phyloP scores from a whole-genome alignment of 2,797 vertebrate genomes.

The Anabacerthia variegaticeps region DNA sequence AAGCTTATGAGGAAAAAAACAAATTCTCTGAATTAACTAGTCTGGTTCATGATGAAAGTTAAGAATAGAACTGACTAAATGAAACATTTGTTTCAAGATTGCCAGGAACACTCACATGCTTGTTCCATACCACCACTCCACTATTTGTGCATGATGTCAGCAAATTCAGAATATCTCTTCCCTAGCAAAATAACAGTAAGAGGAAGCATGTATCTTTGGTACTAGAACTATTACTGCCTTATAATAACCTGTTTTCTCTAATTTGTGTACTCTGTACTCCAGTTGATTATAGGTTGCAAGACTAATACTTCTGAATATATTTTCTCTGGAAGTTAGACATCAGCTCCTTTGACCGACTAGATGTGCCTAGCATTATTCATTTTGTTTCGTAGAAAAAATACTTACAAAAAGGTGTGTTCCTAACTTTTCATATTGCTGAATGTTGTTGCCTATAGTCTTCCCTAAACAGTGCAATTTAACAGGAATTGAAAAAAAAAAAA shows the following conservation, averaged over 20 bases:
- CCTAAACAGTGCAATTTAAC: background rate
- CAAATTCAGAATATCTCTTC: background rate
- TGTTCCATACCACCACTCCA: background rate
- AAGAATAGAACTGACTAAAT: background rate
- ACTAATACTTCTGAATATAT: background rate
- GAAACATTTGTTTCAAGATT: background rate
- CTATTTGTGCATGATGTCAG: background rate
- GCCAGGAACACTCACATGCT: background rate
- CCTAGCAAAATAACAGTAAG: background rate
- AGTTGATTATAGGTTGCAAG: background rate
- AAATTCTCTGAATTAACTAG: background rate
- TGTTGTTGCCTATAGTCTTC: background rate
- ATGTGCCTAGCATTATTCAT: background rate
- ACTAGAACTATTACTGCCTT: background rate
- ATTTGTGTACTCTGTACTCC: background rate
- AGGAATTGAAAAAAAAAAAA: background rate
- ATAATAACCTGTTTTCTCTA: background rate
- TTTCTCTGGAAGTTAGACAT: background rate
- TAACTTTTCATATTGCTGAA: background rate
- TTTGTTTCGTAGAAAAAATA: background rate
- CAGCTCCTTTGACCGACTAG: background rate
- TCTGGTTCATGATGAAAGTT: background rate
- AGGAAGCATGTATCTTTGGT: background rate
- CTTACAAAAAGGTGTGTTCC: background rate
- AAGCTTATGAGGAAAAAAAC: background rate